Evolutionary conservation across 2,888 invertebrate species (phyloP), one percentile per base, ranked within the genome.

Genomic region (Antitype chi): DNA sequence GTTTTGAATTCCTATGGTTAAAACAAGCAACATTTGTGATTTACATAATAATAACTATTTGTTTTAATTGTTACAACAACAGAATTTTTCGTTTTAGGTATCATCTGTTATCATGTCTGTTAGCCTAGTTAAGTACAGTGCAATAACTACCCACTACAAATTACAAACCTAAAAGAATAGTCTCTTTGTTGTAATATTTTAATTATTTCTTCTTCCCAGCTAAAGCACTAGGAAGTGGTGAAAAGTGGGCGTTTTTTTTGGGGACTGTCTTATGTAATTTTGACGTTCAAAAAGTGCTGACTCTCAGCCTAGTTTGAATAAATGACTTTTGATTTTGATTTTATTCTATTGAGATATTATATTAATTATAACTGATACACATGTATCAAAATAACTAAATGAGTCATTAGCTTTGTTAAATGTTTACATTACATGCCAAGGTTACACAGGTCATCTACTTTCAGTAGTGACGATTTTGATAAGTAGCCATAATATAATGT

Each of bases 401-500:
- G 43, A 68, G 53, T 80, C 73, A 72, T 64, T 79, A 15, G 23
- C 62, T 57, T 74, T 55, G 55, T 55, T 28, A 43, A 20, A 25
- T 62, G 52, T 67, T 63, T 67, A 68, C 62, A 52, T 63, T 49
- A 63, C n/a, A 52, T 15, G 43, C 20, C 67, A 81, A 79, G 79
- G 76, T 81, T 62, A 68, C 43, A 25, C 11, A 47, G 76, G 68
- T 79, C 82, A 76, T 64, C 15, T n/a, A 62, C 49, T 49, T 53
- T 52, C n/a, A 52, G 43, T 32, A 52, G 32, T 47, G 23, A 28
- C 52, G 15, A 59, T 25, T 55, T 72, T 60, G 47, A 64, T 70
- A 70, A 47, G 32, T 64, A 43, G n/a, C 11, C 52, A 47, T 17
- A 32, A 32, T 60, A 32, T 28, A 32, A 28, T 59, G 17, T 59